Percentiles rank a stretch among this genome's conserved stretches.
Conservation (phyloP, 1,140 invertebrate genomes). For the Drosophila aff. region DNA sequence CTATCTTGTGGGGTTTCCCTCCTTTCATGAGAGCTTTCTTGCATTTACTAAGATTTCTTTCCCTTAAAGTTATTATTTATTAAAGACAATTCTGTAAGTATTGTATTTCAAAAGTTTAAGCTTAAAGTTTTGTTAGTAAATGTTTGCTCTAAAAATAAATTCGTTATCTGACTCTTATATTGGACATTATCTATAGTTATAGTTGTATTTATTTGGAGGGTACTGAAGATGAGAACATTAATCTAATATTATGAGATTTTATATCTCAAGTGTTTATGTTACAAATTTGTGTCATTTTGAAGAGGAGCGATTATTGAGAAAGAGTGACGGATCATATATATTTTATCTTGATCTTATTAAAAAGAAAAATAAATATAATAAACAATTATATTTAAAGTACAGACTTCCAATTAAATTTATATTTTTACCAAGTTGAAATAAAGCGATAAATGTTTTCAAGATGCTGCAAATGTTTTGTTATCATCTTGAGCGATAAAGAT, state of each 20-base stretch:
- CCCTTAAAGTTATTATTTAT: neutral
- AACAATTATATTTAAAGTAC: neutral
- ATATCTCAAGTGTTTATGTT: slow-evolving; percentile 26
- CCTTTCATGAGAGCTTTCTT: neutral
- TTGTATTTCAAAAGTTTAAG: neutral
- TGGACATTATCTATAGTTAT: neutral
- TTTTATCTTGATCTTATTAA: no score
- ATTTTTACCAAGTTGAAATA: no score
- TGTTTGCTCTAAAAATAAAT: neutral
- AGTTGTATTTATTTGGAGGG: neutral
- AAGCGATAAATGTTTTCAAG: neutral
- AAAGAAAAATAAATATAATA: neutral
- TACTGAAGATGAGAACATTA: slow-evolving; percentile 14
- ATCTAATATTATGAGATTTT: slow-evolving; percentile 13
- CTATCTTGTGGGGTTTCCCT: neutral
- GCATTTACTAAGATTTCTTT: neutral
- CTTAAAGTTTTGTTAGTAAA: no score
- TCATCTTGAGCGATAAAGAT: neutral
- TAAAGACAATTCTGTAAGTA: neutral
- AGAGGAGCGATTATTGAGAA: neutral
- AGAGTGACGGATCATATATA: neutral
- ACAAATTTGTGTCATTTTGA: slow-evolving; percentile 11
- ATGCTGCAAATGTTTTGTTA: neutral
- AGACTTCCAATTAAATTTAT: neutral
- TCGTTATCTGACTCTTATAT: neutral